Evolutionary conservation across 2,113 vertebrate species (phyloP), one percentile per base, ranked within the genome.

Genomic region (Saccopteryx leptura): DNA sequence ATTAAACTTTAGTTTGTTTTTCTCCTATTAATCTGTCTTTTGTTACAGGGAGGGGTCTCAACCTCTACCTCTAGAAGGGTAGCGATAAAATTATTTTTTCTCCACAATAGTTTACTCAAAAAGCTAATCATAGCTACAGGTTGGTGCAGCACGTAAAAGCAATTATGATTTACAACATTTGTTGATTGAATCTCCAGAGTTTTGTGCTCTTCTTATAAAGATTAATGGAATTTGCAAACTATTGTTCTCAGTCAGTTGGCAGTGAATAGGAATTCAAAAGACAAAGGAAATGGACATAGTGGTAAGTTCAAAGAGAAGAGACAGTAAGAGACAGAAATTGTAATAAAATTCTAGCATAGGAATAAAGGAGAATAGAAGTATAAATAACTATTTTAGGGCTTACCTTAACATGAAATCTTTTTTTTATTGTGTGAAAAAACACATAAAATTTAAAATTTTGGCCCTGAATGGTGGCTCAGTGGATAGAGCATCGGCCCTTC

Each of bases 71-170:
- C 33, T 76, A 84, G 50, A 76, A 56, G 26, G 21, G 24, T 7
- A 69, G 7, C 52, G 10, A 54, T 54, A 80, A 68, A 90, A 68
- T 48, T 79, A 68, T 48, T 46, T 91, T 63, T 63, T 14, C 46
- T 63, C 31, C 31, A 61, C 26, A 80, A 48, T 60, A 98, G 97
- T 97, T 83, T 96, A 95, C 92, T 97, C 28, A 93, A 97, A 93
- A 75, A 83, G 60, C 95, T 97, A 97, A 92, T 94, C 94, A 86
- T 97, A 97, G 96, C 92, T 91, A 96, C 11, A 91, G 96, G 82
- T 68, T 91, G 94, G 76, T 90, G 76, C 75, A 96, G 91, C 0
- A 1, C 83, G 86, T 95, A 95, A 89, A 97, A 98, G 96, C 96
- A 78, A 65, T 63, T 97, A 52, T 96, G 66, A 60, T 81, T 89